These are phyloP conservation scores for Pseudobourletiella spinata DNA, from an alignment of 1,140 invertebrate genomes.

Conservation along the genomic window DNA sequence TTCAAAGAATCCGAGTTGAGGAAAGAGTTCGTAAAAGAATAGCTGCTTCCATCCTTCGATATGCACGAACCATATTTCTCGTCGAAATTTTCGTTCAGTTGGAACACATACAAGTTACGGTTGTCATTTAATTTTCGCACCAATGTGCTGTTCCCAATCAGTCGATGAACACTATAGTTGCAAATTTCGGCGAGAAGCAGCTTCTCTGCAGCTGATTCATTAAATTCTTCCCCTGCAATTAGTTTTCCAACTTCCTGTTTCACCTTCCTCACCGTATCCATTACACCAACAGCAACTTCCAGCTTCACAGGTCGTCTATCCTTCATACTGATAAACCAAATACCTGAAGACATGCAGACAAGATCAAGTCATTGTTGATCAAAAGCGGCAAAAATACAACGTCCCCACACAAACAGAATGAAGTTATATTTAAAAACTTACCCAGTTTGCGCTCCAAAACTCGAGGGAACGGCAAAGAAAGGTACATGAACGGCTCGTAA, in stretches of 20 bases:
- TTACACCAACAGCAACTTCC: slow-evolving; percentile 53
- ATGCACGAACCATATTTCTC: slow-evolving; percentile 8
- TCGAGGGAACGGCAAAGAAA: slow-evolving; percentile 58
- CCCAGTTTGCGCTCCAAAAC: slow-evolving; percentile 56
- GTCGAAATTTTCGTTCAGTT: slow-evolving; percentile 39
- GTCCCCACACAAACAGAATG: too few relatives aligned
- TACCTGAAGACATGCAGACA: slow-evolving; percentile 45
- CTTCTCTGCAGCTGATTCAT: slow-evolving; percentile 40
- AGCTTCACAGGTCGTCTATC: slow-evolving; percentile 45
- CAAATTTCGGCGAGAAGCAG: slow-evolving; percentile 56
- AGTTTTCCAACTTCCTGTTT: slow-evolving; percentile 48
- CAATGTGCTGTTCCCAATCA: slow-evolving; percentile 51
- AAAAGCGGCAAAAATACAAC: too few relatives aligned
- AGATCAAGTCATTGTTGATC: too few relatives aligned
- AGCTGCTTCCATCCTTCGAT: not conserved
- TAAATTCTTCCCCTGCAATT: slow-evolving; percentile 39
- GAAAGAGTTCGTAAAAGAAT: not conserved
- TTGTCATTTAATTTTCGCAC: slow-evolving; percentile 49
- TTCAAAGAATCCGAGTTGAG: not conserved
- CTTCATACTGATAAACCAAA: slow-evolving; percentile 51
- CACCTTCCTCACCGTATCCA: slow-evolving; percentile 50
- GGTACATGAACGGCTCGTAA: slow-evolving; percentile 65
- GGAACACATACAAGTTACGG: slow-evolving; percentile 50
- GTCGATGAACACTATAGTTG: slow-evolving; percentile 50
- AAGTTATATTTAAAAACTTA: slow-evolving; percentile 39